Evolutionary conservation across 2,113 vertebrate genomes (phyloP).

Genomic region (Xerus inauris): DNA sequence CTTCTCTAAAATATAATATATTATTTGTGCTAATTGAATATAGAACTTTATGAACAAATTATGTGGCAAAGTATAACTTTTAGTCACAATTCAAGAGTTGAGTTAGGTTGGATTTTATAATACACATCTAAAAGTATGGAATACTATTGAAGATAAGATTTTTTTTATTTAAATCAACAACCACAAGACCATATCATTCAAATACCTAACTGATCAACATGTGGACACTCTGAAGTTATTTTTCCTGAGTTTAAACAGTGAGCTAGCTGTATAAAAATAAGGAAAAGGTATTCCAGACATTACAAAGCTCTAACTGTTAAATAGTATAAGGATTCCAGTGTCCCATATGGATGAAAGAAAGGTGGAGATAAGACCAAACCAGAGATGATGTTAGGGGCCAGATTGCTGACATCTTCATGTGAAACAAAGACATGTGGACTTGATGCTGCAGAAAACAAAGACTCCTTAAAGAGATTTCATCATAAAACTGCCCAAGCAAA

Average conservation of each 20-base stretch:
- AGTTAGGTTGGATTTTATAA: not conserved
- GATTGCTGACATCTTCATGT: not conserved
- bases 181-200: not conserved
- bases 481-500: not conserved
- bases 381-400: not conserved
- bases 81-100: not conserved
- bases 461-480: not conserved
- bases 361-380: not conserved
- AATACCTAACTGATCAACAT: not conserved
- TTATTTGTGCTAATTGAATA: not conserved
- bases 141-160: too few relatives aligned
- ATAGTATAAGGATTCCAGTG: not conserved
- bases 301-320: not conserved
- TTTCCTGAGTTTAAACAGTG: not conserved
- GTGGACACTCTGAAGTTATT: not conserved
- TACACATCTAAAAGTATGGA: not conserved
- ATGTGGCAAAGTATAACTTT: not conserved
- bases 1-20: not conserved
- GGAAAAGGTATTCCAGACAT: not conserved
- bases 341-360: not conserved
- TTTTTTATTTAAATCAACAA: not conserved
- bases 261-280: not conserved
- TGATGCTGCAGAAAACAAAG: not conserved
- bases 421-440: not conserved
- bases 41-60: slow-evolving; percentile 24